A percentile compares a stretch with the other conserved stretches of the same genome.
phyloP scores from a whole-genome alignment of 2,888 invertebrate genomes.

The Salticus scenicus region DNA sequence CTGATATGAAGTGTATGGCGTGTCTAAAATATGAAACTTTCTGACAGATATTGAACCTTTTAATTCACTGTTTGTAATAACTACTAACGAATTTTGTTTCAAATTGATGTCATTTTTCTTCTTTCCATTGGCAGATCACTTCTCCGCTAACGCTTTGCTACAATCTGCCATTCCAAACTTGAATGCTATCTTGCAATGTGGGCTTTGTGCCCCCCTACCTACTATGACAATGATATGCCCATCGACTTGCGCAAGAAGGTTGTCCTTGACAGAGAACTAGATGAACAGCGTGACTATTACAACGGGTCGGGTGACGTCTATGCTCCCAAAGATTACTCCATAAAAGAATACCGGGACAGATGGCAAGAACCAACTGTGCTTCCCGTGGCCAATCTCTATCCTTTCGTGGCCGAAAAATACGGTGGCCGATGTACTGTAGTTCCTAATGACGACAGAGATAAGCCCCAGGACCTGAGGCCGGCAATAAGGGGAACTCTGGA shows the following conservation, averaged over 20 bases:
- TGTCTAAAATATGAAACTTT: too few relatives aligned
- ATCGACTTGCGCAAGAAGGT: conserved; percentile 66
- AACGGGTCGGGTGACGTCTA: not conserved
- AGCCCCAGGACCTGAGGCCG: conserved; percentile 14
- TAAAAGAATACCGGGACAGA: conserved; percentile 7
- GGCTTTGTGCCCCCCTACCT: conserved; percentile 48
- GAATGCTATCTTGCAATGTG: conserved; percentile 62
- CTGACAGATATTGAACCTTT: too few relatives aligned
- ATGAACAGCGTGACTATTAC: not conserved
- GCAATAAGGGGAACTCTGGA: conserved; percentile 30
- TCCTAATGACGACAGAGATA: conserved; percentile 15
- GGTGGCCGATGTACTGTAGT: conserved; percentile 22
- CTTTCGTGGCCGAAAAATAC: conserved; percentile 46
- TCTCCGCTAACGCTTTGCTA: not conserved
- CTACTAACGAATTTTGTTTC: too few relatives aligned
- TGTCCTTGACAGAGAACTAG: conserved; percentile 38
- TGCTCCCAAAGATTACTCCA: conserved; percentile 4
- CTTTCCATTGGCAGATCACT: not conserved
- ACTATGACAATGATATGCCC: conserved; percentile 54
- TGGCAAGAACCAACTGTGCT: not conserved
- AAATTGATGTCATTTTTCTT: too few relatives aligned
- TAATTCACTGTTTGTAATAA: too few relatives aligned
- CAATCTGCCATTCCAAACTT: conserved; percentile 1
- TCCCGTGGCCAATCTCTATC: conserved; percentile 32
- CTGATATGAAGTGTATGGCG: too few relatives aligned